These are phyloP conservation scores for Lateolabrax maculatus DNA, from an alignment of 2,797 vertebrate genomes.

Conservation along the genomic window DNA sequence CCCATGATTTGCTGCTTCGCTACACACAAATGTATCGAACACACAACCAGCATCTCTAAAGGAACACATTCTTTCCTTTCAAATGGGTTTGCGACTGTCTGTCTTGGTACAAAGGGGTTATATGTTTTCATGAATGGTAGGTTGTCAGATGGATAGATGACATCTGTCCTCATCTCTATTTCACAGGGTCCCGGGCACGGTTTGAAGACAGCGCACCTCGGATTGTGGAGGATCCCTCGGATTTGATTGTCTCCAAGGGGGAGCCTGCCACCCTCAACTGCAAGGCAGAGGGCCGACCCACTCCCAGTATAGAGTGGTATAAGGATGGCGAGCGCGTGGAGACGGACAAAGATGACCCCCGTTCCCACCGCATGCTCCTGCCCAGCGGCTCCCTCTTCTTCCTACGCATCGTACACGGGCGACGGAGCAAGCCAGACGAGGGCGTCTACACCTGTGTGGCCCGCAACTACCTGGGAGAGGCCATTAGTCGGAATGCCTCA, in stretches of 20 bases:
- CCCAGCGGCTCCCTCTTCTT: slow-evolving; percentile 97
- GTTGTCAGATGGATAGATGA: slow-evolving; percentile 41
- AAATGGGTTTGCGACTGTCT: slow-evolving; percentile 16
- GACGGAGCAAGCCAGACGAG: slow-evolving; percentile 93
- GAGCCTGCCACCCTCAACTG: slow-evolving; percentile 96
- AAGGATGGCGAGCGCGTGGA: slow-evolving; percentile 95
- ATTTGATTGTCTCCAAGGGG: slow-evolving; percentile 93
- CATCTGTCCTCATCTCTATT: slow-evolving; percentile 40
- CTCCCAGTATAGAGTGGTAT: slow-evolving; percentile 93
- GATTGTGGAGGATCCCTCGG: slow-evolving; percentile 93
- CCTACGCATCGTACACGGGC: slow-evolving; percentile 93
- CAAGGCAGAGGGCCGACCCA: slow-evolving; percentile 92
- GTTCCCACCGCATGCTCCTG: slow-evolving; percentile 95
- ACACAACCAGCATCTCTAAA: not conserved
- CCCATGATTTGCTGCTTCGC: slow-evolving; percentile 35
- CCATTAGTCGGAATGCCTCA: slow-evolving; percentile 93
- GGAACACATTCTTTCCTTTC: slow-evolving; percentile 7
- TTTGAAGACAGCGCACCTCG: slow-evolving; percentile 91
- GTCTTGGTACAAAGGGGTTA: slow-evolving; percentile 25
- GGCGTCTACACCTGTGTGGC: slow-evolving; percentile 95
- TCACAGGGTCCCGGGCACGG: slow-evolving; percentile 86
- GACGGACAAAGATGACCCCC: slow-evolving; percentile 93
- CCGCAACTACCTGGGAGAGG: slow-evolving; percentile 93
- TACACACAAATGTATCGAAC: slow-evolving; percentile 24
- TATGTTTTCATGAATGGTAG: slow-evolving; percentile 39